phyloP scores from a whole-genome alignment of 1,140 invertebrate species.

The Aporrectodea caliginosa region DNA sequence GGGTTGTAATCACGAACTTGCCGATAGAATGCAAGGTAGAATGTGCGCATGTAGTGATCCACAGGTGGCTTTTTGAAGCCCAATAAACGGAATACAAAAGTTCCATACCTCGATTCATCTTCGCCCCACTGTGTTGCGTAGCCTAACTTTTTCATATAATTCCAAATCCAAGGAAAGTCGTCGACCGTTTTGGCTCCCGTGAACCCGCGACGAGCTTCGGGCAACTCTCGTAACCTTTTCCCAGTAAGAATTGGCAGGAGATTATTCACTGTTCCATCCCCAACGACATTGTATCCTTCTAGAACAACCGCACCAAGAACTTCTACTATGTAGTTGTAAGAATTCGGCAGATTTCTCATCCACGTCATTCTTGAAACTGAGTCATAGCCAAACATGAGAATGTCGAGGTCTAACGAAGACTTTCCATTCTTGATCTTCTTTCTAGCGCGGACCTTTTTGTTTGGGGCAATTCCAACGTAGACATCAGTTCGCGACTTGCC shows the following conservation, averaged over 20 bases:
- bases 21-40: slow-evolving; percentile 64
- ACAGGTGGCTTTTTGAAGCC: slow-evolving; percentile 81
- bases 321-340: slow-evolving; percentile 71
- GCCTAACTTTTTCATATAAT: slow-evolving; percentile 58
- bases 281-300: slow-evolving; percentile 84
- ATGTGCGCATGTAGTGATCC: slow-evolving; percentile 84
- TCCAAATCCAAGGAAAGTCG: slow-evolving; percentile 67
- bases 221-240: slow-evolving; percentile 79
- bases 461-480: slow-evolving; percentile 15
- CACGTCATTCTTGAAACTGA: slow-evolving; percentile 83
- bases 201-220: slow-evolving; percentile 75
- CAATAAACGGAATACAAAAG: slow-evolving; percentile 84
- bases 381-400: slow-evolving; percentile 87
- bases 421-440: neutral
- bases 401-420: slow-evolving; percentile 63
- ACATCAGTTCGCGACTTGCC: neutral
- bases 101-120: slow-evolving; percentile 77
- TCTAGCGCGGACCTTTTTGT: neutral
- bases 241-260: slow-evolving; percentile 83
- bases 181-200: slow-evolving; percentile 66
- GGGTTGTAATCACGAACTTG: neutral
- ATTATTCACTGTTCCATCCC: slow-evolving; percentile 89
- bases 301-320: slow-evolving; percentile 67
- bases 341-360: slow-evolving; percentile 76
- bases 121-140: slow-evolving; percentile 71